These are phyloP conservation scores for Pseudomyrmex sp. DNA, from an alignment of 1,140 invertebrate species.

Conservation along the genomic window DNA sequence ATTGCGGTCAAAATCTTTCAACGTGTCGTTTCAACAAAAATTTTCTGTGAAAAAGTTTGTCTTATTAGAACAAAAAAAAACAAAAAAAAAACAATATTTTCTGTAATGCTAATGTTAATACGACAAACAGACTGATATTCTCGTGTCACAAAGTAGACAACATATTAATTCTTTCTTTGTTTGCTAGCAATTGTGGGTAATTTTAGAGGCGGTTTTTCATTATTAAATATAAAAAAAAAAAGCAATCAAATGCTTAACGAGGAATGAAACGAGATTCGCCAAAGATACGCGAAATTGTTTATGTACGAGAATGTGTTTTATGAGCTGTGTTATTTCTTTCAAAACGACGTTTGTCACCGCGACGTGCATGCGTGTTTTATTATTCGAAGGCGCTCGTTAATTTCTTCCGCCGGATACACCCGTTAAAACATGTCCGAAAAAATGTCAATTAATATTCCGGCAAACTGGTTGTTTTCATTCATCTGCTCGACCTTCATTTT, in stretches of 20 bases:
- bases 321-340: not conserved
- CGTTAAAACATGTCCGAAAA: constrained; percentile 1
- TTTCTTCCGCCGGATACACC: not conserved
- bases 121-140: no score
- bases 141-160: no score
- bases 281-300: not conserved
- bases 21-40: not conserved
- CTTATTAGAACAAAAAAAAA: not conserved
- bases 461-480: not conserved
- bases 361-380: constrained; percentile 6
- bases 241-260: not conserved
- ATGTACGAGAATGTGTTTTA: not conserved
- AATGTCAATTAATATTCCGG: constrained; percentile 1
- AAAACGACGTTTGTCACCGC: constrained; percentile 22
- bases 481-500: not conserved
- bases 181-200: not conserved
- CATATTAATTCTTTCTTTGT: no score
- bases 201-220: not conserved
- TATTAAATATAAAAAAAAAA: not conserved
- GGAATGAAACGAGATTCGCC: not conserved
- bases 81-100: no score
- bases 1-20: not conserved
- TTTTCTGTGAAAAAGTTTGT: not conserved
- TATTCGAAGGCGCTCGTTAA: constrained; percentile 25
- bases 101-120: no score